These are phyloP conservation scores for Mythimna pallens DNA, from an alignment of 2,888 invertebrate genomes.

Conservation along the genomic window DNA sequence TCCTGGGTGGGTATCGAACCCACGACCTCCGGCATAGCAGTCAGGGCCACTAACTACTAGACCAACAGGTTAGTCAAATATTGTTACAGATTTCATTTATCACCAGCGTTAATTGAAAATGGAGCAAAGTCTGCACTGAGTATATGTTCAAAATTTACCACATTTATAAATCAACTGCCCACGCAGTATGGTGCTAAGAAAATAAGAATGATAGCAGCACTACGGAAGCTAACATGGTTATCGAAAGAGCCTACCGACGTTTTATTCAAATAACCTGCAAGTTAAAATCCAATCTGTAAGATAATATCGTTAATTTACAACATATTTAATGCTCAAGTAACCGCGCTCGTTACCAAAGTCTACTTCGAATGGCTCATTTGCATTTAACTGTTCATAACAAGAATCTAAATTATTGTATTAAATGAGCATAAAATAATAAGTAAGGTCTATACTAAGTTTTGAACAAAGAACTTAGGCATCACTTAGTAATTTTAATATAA, in stretches of 20 bases:
- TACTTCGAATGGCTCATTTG: constrained; percentile 40
- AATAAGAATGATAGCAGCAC: background rate
- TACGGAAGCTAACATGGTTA: background rate
- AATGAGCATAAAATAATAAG: constrained; percentile 27
- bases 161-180: background rate
- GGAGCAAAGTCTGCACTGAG: background rate
- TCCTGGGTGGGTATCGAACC: no score
- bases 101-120: background rate
- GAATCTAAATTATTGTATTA: constrained; percentile 41
- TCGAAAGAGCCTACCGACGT: constrained; percentile 9
- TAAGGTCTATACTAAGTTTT: constrained; percentile 19
- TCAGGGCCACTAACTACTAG: no score
- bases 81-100: constrained; percentile 5
- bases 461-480: background rate
- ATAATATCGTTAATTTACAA: constrained; percentile 35
- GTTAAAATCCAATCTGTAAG: constrained; percentile 21
- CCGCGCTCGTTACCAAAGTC: constrained; percentile 12
- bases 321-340: constrained; percentile 19
- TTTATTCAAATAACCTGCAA: constrained; percentile 7
- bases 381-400: constrained; percentile 30
- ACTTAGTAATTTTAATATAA: background rate
- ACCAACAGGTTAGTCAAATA: no score
- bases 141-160: background rate
- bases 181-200: background rate
- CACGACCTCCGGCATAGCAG: no score